phyloP scores from a whole-genome alignment of 1,140 invertebrate species.

The Scaptomyza hsui region DNA sequence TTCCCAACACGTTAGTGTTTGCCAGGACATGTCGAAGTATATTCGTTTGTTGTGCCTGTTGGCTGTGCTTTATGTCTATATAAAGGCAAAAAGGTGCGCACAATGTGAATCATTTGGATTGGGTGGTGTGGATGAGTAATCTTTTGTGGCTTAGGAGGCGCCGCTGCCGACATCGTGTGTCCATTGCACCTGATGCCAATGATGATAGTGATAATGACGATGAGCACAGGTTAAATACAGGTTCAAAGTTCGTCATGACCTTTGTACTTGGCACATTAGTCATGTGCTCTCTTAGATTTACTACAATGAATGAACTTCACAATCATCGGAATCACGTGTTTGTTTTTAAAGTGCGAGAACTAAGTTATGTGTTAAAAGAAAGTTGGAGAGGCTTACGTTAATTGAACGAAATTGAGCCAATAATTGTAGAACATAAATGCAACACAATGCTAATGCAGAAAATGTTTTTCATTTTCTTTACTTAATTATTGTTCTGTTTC shows the following conservation, averaged over 20 bases:
- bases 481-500: too few species aligned
- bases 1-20: conserved; percentile 8
- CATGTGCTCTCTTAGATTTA: conserved; percentile 15
- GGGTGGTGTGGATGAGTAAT: conserved; percentile 51
- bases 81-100: conserved; percentile 7
- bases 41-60: not conserved
- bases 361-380: too few species aligned
- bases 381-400: too few species aligned
- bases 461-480: too few species aligned
- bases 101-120: conserved; percentile 47
- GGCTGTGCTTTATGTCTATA: conserved; percentile 25
- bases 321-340: not conserved
- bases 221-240: conserved; percentile 36
- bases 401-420: too few species aligned
- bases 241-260: conserved; percentile 57
- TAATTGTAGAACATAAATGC: too few species aligned
- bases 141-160: conserved; percentile 42
- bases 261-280: conserved; percentile 18
- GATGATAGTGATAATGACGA: not conserved
- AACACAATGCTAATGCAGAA: too few species aligned
- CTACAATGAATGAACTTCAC: not conserved
- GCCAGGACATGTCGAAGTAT: conserved; percentile 14
- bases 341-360: too few species aligned
- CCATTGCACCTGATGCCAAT: conserved; percentile 54
- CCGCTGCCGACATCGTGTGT: conserved; percentile 17